Base-by-base conservation (phyloP, 2,888 invertebrate genomes). In the Campoletis raptor region DNA sequence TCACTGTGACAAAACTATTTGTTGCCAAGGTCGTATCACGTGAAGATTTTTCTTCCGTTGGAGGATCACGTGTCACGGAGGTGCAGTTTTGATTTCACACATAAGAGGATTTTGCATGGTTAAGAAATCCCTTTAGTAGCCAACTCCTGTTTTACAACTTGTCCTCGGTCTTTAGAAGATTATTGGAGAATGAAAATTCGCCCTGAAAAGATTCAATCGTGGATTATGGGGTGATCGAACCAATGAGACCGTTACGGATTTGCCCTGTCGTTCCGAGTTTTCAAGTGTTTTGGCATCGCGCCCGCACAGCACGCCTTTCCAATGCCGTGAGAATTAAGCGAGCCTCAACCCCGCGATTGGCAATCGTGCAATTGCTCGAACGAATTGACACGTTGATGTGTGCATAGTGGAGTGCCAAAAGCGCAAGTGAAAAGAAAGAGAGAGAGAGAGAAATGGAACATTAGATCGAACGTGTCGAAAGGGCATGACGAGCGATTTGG, bases 211-310 rank as follows among this genome's bases (percentile, higher is more conserved):
- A 61, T 61, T 61, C 15, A 61, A 61, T 61, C 61, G 30, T 1
- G 30, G 61, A 61, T 61, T 30, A 61, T 6, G 12, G 61, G 61
- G 30, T 61, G 61, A 61, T 61, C 61, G 61, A 30, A 61, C 30
- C 30, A 61, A 61, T 30, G 48, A 70, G 18, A 30, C 30, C 48
- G 30, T 45, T 69, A 48, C 18, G 70, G 24, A 30, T 70, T 48
- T 48, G 18, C 42, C 4, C 30, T 48, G 48, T 48, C 48, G 48
- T 70, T 48, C 45, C 45, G 9, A 18, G 30, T 48, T 48, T 10
- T 30, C 3, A 70, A 70, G 70, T 70, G 48, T 48, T 40, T 70
- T 70, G 70, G 70, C 70, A 70, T 48, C 70, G 48, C 36, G 70
- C 70, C 70, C 70, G 15, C 21, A 48, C 21, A 48, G 30, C 70